Evolutionary conservation across 2,113 vertebrate species (phyloP), one percentile per base, ranked within the genome.

Genomic region (Bubo scandiacus): DNA sequence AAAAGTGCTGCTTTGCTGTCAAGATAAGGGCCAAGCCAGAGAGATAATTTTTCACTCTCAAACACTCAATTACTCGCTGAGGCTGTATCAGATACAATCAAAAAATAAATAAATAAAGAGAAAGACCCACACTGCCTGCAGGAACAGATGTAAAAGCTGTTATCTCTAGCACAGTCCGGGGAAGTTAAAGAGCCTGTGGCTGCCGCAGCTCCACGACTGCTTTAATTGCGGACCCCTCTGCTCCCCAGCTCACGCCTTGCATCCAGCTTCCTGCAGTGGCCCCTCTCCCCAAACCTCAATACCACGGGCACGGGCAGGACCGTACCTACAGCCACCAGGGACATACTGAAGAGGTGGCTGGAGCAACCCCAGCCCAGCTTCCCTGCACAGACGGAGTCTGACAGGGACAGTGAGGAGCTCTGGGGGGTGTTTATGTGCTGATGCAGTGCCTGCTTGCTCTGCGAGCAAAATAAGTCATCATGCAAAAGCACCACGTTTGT

Each of bases 21-120:
- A 97, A 98, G 98, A 98, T 98, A 98, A 98, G 98, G 97, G 96
- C 97, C 97, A 96, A 97, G 98, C 98, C 95, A 59, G 97, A 96
- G 97, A 98, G 98, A 98, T 98, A 98, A 98, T 98, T 98, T 97
- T 98, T 98, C 97, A 98, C 96, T 98, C 97, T 98, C 98, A 98
- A 98, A 98, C 98, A 98, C 98, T 98, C 98, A 98, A 98, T 98
- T 98, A 98, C 97, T 97, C 89, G 95, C 96, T 58, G 96, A 97
- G 94, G 97, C 97, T 97, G 97, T 94, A 98, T 98, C 97, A 97
- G 97, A 98, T 98, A 97, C 96, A 96, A 96, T 93, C 93, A 63
- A 84, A 90, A 97, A 92, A 94, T 63, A 95, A 94, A 94, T 85
- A 97, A 96, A 97, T 52, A 96, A 90, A 49, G 21, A 40, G 81